A percentile compares a stretch with the other conserved stretches of the same genome.
Evolutionary conservation across 2,797 vertebrate genomes (phyloP).

Genomic region (Chaenodraco wilsoni): DNA sequence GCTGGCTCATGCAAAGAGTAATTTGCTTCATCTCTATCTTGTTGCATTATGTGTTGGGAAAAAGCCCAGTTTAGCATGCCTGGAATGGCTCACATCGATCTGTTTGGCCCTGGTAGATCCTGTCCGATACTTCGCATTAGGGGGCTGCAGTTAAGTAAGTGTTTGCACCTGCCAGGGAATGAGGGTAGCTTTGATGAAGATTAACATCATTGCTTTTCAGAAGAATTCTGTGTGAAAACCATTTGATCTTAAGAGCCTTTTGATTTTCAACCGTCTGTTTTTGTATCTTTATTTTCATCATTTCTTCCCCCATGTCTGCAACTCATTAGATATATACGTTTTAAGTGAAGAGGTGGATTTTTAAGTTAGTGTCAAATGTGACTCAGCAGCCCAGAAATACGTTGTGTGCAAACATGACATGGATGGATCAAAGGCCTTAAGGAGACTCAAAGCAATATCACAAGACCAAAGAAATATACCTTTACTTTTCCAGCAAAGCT

Average conservation of each 20-base stretch:
- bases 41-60: slow-evolving; percentile 33
- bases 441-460: background rate
- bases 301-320: background rate
- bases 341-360: background rate
- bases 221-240: background rate
- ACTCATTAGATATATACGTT: slow-evolving; percentile 2
- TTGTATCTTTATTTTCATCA: background rate
- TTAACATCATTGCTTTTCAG: slow-evolving; percentile 20
- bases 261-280: slow-evolving; percentile 9
- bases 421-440: slow-evolving; percentile 1
- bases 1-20: slow-evolving; percentile 45
- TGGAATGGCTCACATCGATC: slow-evolving; percentile 65
- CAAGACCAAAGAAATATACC: slow-evolving; percentile 17
- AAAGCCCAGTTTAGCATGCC: slow-evolving; percentile 68
- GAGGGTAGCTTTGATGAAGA: slow-evolving; percentile 38
- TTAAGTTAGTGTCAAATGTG: slow-evolving; percentile 6
- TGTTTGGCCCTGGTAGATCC: slow-evolving; percentile 55
- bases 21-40: slow-evolving; percentile 46
- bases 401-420: background rate
- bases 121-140: slow-evolving; percentile 26
- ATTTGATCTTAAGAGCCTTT: slow-evolving; percentile 28
- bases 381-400: background rate
- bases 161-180: slow-evolving; percentile 49
- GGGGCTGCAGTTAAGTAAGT: slow-evolving; percentile 26
- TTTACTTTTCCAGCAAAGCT: slow-evolving; percentile 13